A percentile compares a stretch with the other conserved stretches of the same genome.
phyloP scores from a whole-genome alignment of 2,888 invertebrate species.

The Meteorus colon region DNA sequence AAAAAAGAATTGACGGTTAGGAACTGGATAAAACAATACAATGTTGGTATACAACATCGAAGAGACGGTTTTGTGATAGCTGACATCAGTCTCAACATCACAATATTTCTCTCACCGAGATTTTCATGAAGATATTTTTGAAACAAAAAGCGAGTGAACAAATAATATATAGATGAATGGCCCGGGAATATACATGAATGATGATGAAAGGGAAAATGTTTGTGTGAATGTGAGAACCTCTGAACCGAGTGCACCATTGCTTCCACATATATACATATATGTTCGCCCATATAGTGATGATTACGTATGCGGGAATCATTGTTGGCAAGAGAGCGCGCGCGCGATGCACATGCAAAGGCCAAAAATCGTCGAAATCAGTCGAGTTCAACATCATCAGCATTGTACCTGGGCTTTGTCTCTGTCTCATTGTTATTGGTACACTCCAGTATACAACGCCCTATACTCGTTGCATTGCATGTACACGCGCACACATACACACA shows the following conservation, averaged over 20 bases:
- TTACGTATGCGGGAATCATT: slow-evolving; percentile 72
- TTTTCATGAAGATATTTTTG: background rate
- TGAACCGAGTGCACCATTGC: slow-evolving; percentile 54
- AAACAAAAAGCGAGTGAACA: background rate
- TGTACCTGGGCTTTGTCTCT: slow-evolving; percentile 72
- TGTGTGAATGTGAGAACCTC: slow-evolving; percentile 57
- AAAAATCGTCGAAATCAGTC: slow-evolving; percentile 73
- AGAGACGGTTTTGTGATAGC: too few species aligned
- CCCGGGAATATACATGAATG: background rate
- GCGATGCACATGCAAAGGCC: slow-evolving; percentile 69
- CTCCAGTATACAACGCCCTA: slow-evolving; percentile 55
- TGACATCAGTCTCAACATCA: too few species aligned
- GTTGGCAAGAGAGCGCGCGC: slow-evolving; percentile 62
- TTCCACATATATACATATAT: slow-evolving; percentile 39
- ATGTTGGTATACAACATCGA: too few species aligned
- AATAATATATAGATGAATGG: slow-evolving; percentile 1
- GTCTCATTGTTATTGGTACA: slow-evolving; percentile 70
- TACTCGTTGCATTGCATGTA: slow-evolving; percentile 25
- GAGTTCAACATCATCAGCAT: slow-evolving; percentile 73
- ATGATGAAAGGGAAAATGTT: background rate
- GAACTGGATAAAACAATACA: too few species aligned
- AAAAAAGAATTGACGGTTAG: background rate
- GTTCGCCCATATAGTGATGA: slow-evolving; percentile 64
- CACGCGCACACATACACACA: slow-evolving; percentile 14
- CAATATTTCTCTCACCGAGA: background rate